Percentiles rank a stretch among this genome's conserved stretches.
Evolutionary conservation across 1,140 invertebrate species (phyloP).

Genomic region (Drosophila baimaii): DNA sequence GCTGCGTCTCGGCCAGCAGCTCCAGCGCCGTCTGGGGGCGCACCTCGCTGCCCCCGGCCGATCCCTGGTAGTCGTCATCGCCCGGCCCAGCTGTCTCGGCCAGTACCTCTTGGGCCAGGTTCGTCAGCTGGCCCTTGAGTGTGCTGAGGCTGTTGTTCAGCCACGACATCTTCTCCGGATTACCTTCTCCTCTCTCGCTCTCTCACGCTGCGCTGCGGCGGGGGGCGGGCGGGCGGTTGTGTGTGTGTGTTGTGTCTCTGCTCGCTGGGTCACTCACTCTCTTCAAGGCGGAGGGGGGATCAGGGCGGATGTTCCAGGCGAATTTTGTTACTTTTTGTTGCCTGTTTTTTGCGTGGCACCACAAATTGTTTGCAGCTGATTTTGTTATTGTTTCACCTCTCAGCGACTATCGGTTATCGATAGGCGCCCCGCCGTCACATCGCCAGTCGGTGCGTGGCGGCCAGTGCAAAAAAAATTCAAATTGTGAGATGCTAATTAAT

Average conservation of each 20-base stretch:
- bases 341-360: conserved; percentile 79
- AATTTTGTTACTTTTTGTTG: conserved; percentile 36
- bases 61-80: conserved; percentile 70
- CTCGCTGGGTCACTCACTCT: not conserved
- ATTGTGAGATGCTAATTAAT: not conserved
- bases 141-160: conserved; percentile 90
- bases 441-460: not conserved
- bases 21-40: conserved; percentile 58
- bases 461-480: conserved; percentile 10
- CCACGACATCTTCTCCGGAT: conserved; percentile 88
- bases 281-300: not conserved
- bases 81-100: conserved; percentile 85
- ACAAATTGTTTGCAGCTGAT: conserved; percentile 72
- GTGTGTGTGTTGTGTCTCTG: conserved; percentile 15
- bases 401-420: conserved; percentile 32
- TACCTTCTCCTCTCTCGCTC: conserved; percentile 13
- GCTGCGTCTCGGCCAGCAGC: conserved; percentile 85
- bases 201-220: conserved; percentile 8
- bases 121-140: conserved; percentile 91
- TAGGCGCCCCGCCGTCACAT: not conserved
- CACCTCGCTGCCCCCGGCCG: conserved; percentile 32
- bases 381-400: conserved; percentile 45
- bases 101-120: conserved; percentile 89
- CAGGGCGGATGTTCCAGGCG: not conserved
- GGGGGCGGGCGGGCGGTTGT: not conserved